Evolutionary conservation across 2,113 vertebrate genomes (phyloP), one percentile per base, ranked within the genome.

Genomic region (Mobula birostris): DNA sequence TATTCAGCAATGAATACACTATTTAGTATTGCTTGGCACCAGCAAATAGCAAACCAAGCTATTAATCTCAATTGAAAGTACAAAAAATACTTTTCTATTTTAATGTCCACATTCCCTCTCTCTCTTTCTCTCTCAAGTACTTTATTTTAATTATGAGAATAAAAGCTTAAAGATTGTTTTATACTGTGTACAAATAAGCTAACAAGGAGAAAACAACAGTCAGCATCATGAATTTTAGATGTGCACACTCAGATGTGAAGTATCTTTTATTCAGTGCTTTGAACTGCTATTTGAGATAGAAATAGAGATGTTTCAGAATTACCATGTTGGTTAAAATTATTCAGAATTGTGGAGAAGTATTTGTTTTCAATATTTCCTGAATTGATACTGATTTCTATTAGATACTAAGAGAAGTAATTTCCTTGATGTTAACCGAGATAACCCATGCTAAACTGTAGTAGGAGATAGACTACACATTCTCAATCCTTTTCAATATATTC

Each of bases 31-130:
- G 70, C 32, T 93, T 76, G 56, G 91, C 9, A 76, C 91, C 91
- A 93, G 27, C 56, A 36, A 92, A n/a, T 91, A 32, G 61, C 0
- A 19, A 1, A 36, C 12, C n/a, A 93, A 76, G 24, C 70, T 74
- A 93, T 76, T 93, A 74, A 93, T 93, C 91, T 93, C 24, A 76
- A 48, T 74, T 72, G 91, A 93, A 70, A 9, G 5, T 7, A 93
- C 40, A 12, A 48, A 92, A 93, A 93, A 93, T 72, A 40, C 7
- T 70, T 40, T 56, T 48, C 12, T 56, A 56, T 74, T 93, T 56
- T 93, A 74, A 9, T 56, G 3, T 93, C 17, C 21, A 27, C 56
- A 27, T 21, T 19, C 3, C 48, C 36, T 36, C 2, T 14, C 36
- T 68, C 19, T 14, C 24, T 48, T 17, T 36, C 72, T 74, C 72